Conservation (phyloP, 2,797 vertebrate genomes). For the Monodelphis domestica region DNA sequence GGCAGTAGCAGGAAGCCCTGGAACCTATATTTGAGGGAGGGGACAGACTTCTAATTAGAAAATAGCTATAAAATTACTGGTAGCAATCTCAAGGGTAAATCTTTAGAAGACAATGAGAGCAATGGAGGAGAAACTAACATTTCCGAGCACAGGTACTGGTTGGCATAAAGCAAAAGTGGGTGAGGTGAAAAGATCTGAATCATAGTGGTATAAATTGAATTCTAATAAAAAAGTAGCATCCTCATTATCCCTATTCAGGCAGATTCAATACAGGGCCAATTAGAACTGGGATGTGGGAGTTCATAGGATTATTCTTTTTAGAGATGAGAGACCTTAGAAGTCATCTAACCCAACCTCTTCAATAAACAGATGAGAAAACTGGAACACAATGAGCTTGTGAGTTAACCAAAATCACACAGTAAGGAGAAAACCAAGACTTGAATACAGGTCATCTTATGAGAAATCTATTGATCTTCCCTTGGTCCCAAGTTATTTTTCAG, state of each 20-base stretch:
- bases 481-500: background rate
- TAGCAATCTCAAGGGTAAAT: background rate
- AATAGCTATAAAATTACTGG: background rate
- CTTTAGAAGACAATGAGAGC: background rate
- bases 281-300: background rate
- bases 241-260: background rate
- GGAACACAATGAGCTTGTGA: no score
- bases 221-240: background rate
- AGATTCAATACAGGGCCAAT: background rate
- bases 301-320: background rate
- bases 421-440: background rate
- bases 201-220: background rate
- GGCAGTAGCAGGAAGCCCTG: no score
- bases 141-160: background rate
- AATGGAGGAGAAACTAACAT: background rate
- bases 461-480: background rate
- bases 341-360: background rate
- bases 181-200: background rate
- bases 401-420: background rate
- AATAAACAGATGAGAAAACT: background rate
- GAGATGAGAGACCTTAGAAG: background rate
- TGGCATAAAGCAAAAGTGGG: background rate
- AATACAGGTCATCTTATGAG: background rate
- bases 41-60: background rate
- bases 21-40: background rate